Conservation (phyloP, 2,113 vertebrate species). For the Girardinichthys multiradiatus region DNA sequence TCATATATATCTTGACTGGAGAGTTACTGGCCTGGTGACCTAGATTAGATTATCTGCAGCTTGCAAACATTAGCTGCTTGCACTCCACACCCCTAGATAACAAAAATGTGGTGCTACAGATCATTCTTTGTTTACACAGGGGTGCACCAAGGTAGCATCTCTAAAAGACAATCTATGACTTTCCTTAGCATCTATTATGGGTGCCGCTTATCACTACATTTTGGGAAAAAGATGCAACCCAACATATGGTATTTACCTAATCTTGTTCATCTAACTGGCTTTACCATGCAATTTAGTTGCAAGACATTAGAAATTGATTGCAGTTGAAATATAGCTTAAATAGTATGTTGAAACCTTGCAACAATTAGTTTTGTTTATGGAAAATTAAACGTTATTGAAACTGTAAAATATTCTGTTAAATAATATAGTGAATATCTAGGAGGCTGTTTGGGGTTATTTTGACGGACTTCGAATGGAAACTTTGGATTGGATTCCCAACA, state of each 20-base stretch:
- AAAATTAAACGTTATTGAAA: neutral
- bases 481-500: neutral
- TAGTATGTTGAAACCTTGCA: too few relatives aligned
- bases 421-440: too few relatives aligned
- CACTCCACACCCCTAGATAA: neutral
- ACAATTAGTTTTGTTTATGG: neutral
- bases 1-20: neutral
- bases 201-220: neutral
- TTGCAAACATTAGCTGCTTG: conserved; percentile 33
- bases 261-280: neutral
- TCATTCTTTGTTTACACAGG: neutral
- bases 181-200: neutral
- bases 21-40: conserved; percentile 52
- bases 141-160: neutral
- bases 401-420: fast-evolving
- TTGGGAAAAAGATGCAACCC: neutral
- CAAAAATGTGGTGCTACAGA: neutral
- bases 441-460: fast-evolving
- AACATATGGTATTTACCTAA: neutral
- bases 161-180: neutral
- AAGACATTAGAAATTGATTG: too few relatives aligned
- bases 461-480: neutral
- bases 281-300: neutral
- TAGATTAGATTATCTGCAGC: conserved; percentile 52
- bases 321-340: too few relatives aligned